Conservation (phyloP, 2,113 vertebrate species). For the Cepphus grylle region DNA sequence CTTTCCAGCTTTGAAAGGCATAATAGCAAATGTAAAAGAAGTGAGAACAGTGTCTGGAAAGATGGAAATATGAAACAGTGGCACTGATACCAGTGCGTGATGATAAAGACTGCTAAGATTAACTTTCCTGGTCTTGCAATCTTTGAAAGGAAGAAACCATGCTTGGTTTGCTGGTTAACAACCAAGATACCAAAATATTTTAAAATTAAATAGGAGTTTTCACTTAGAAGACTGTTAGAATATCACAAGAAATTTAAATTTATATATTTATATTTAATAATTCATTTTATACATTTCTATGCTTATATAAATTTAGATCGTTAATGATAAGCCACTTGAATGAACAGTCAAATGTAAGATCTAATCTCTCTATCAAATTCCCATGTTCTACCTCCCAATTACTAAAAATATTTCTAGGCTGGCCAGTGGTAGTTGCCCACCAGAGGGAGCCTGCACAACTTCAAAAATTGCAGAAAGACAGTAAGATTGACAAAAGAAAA, state of each 20-base stretch:
- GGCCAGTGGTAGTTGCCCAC: background rate
- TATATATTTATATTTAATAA: background rate
- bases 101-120: background rate
- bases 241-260: background rate
- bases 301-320: background rate
- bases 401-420: background rate
- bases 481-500: background rate
- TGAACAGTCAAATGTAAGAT: background rate
- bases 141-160: background rate
- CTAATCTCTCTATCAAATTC: background rate
- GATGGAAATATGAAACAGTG: background rate
- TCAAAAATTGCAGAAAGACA: background rate
- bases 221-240: background rate
- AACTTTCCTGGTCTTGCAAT: background rate
- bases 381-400: rapidly evolving
- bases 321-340: background rate
- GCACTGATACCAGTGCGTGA: background rate
- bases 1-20: background rate
- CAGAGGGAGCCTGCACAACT: conserved; percentile 43
- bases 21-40: background rate
- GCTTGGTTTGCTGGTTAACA: background rate
- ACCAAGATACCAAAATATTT: background rate
- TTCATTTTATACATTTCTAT: background rate
- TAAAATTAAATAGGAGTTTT: background rate
- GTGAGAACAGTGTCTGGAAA: background rate